Base-by-base conservation (phyloP, 2,888 invertebrate genomes). In the Augochlorella aurata region DNA sequence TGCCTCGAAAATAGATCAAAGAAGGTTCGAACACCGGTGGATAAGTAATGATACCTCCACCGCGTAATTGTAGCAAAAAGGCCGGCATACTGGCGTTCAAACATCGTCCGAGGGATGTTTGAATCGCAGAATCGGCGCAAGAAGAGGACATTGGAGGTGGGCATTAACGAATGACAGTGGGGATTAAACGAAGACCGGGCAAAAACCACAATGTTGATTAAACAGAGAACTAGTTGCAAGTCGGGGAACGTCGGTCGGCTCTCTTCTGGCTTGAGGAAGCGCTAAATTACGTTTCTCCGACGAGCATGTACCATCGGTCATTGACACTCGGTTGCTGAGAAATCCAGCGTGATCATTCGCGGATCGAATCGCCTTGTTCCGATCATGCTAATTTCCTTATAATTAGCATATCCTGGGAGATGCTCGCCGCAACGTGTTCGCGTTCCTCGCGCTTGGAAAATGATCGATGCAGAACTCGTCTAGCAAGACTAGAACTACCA, bases 321-420 rank as follows among this genome's bases (percentile, higher is more conserved):
- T 58, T 67, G 29, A n/a, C 8, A 45, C 21, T 21, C 45, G 54
- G 71, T 76, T 29, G 50, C 14, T 18, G 63, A 63, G 49, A 61
- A 54, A 68, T 38, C 52, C 67, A 21, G 16, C 18, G 16, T 24
- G 24, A 9, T 14, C 47, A 29, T 61, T 61, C 52, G 21, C 21
- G 50, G 14, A 38, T 54, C 54, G 21, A 18, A 44, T 8, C 54
- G 52, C 49, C 65, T 54, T 44, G 7, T 50, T 58, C 47, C 69
- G 38, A 38, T 38, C 38, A 38, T 38, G 69, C 70, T 87, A 86
- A 88, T 88, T 89, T 79, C 79, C 80, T 88, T 79, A 89, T 83
- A 89, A 90, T 90, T 88, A 89, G 88, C 88, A 83, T 83, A 87
- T 86, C 82, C 79, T 9, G 71, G 45, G 24, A 76, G 75, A 84